Base-by-base conservation (phyloP, 1,140 invertebrate genomes). In the Lycorma delicatula region DNA sequence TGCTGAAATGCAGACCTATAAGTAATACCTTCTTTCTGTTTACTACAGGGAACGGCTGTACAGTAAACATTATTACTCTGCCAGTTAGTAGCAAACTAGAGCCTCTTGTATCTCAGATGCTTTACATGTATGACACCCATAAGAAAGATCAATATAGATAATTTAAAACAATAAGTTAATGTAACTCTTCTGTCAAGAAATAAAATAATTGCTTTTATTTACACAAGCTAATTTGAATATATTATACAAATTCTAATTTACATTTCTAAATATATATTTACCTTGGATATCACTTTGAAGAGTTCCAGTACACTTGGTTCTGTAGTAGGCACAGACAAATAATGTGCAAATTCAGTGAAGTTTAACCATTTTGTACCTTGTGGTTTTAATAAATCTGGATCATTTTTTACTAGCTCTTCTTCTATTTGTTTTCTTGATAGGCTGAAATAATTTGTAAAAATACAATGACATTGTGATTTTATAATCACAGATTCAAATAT, bases 231-330 rank as follows among this genome's bases (percentile, higher is more conserved):
- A 34, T 34, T 34, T 9, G 31, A 34, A 34, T 34, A n/a, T 34
- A 34, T 34, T 34, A 34, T 34, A 9, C 9, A 34, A 34, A 34
- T 9, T 9, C n/a, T 9, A 34, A 34, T 34, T n/a, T 34, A n/a
- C n/a, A 54, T 58, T 52, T 56, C 27, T 2, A 46, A 46, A n/a
- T 31, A n/a, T 31, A 31, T 28, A 62, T 20, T 29, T 48, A 63
- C 58, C 58, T 75, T 74, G 53, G 67, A 66, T 60, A 64, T 72
- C 57, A 46, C 58, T 25, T 61, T 58, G 18, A 71, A 70, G 53
- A 66, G 69, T 18, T 75, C 71, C 34, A 74, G 68, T 57, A 75
- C 71, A 61, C 76, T 75, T 1, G 64, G 69, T 38, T 77, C 75
- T 1, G 66, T 69, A 25, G 71, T 63, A 27, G 75, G 70, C 46